Percentiles rank a stretch among this genome's conserved stretches.
phyloP scores from a whole-genome alignment of 2,113 vertebrate species.

The Istiophorus platypterus region DNA sequence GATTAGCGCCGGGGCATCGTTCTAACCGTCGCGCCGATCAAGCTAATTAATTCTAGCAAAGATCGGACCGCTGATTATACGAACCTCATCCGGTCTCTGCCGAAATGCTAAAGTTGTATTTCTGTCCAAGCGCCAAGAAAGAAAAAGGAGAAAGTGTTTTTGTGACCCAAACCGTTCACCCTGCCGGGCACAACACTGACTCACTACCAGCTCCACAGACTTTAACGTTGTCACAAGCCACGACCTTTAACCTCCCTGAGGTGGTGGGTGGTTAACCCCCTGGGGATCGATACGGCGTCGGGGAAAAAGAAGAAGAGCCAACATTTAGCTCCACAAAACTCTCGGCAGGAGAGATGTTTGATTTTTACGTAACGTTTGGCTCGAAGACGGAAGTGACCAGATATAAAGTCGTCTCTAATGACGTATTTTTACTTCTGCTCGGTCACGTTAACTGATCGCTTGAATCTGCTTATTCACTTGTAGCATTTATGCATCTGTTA shows the following conservation, averaged over 20 bases:
- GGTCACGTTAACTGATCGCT: too few species aligned
- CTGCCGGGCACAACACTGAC: neutral
- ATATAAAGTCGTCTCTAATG: too few species aligned
- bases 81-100: neutral
- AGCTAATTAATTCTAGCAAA: slow-evolving; percentile 20
- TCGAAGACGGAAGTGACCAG: too few species aligned
- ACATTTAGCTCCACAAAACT: too few species aligned
- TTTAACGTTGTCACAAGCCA: neutral
- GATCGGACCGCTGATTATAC: slow-evolving; percentile 15
- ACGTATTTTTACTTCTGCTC: too few species aligned
- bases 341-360: too few species aligned
- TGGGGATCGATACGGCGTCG: slow-evolving; percentile 7
- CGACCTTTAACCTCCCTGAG: slow-evolving; percentile 33
- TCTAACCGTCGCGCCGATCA: neutral
- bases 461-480: too few species aligned
- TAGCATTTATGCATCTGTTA: too few species aligned
- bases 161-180: slow-evolving; percentile 4
- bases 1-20: neutral
- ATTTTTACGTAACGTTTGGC: too few species aligned
- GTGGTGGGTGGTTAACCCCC: too few species aligned
- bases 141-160: too few species aligned
- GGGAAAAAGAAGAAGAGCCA: neutral
- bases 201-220: neutral
- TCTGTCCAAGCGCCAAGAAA: too few species aligned
- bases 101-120: neutral